Percentiles rank a stretch among this genome's conserved stretches.
These are phyloP conservation scores for Zelleria hepariella DNA, from an alignment of 2,888 invertebrate genomes.

Conservation along the genomic window DNA sequence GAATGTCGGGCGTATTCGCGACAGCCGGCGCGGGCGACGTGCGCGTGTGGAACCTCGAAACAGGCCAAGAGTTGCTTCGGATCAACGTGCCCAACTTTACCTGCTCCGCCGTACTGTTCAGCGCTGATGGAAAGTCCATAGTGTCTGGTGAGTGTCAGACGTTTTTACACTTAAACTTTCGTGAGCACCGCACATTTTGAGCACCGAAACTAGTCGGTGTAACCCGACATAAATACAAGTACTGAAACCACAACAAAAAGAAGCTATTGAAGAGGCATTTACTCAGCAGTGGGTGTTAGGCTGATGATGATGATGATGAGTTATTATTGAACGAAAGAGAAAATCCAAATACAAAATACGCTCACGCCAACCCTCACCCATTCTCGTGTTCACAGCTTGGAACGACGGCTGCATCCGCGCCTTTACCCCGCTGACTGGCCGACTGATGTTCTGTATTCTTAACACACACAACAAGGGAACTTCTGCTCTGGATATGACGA, in stretches of 20 bases:
- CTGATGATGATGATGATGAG: too few relatives aligned
- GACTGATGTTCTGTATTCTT: conserved; percentile 84
- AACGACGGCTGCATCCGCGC: conserved; percentile 86
- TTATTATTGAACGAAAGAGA: too few relatives aligned
- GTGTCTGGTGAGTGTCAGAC: conserved; percentile 78
- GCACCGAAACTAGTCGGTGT: too few relatives aligned
- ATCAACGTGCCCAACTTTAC: conserved; percentile 90
- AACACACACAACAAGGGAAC: conserved; percentile 93
- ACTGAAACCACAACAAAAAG: too few relatives aligned
- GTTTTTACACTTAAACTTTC: too few relatives aligned
- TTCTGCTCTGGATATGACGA: conserved; percentile 84
- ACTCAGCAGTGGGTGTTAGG: too few relatives aligned
- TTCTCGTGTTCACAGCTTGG: too few relatives aligned
- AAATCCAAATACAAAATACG: too few relatives aligned
- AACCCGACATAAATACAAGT: too few relatives aligned
- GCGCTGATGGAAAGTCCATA: conserved; percentile 84
- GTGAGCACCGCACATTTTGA: too few relatives aligned
- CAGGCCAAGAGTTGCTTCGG: conserved; percentile 84
- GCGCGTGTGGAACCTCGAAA: conserved; percentile 82
- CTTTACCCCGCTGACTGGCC: conserved; percentile 86
- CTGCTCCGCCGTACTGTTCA: conserved; percentile 84
- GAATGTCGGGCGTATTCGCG: conserved; percentile 88
- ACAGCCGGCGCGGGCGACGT: conserved; percentile 89
- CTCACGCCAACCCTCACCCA: too few relatives aligned
- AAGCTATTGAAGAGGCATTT: too few relatives aligned